phyloP scores from a whole-genome alignment of 1,140 invertebrate species.

The Drosophila obscura region DNA sequence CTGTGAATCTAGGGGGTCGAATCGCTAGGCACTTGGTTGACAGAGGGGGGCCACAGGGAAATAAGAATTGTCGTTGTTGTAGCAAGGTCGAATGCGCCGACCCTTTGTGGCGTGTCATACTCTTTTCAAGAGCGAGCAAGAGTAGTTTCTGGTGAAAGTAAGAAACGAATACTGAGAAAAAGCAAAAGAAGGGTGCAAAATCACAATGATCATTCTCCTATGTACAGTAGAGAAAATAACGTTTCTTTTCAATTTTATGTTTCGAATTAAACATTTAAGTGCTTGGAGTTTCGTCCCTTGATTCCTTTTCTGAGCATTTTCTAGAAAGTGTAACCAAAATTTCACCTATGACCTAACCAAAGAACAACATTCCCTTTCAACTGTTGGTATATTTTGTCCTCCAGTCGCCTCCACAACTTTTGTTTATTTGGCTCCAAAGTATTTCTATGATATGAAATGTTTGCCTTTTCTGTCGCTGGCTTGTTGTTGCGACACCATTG shows the following conservation, averaged over 20 bases:
- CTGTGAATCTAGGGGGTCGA: slow-evolving; percentile 13
- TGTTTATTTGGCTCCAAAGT: slow-evolving; percentile 71
- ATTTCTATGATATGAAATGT: slow-evolving; percentile 74
- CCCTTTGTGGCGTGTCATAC: slow-evolving; percentile 27
- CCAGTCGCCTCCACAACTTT: slow-evolving; percentile 31
- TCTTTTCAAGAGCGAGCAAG: slow-evolving; percentile 9
- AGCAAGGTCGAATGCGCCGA: slow-evolving; percentile 38
- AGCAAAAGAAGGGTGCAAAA: no score
- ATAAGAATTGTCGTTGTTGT: slow-evolving; percentile 30
- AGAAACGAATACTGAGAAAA: no score
- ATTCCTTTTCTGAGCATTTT: background rate
- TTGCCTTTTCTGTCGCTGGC: slow-evolving; percentile 26
- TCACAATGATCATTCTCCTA: no score
- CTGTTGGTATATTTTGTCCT: slow-evolving; percentile 42
- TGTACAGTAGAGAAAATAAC: background rate
- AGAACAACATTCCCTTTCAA: slow-evolving; percentile 34
- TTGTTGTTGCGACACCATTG: slow-evolving; percentile 54
- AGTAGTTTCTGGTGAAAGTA: no score
- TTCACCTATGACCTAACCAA: background rate
- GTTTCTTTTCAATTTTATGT: background rate
- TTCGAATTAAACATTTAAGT: background rate
- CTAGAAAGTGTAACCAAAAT: slow-evolving; percentile 30
- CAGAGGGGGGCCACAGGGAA: slow-evolving; percentile 4
- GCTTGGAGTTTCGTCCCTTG: background rate
- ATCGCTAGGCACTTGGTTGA: background rate